These are phyloP conservation scores for Melolontha melolontha DNA, from an alignment of 2,888 invertebrate genomes.

Conservation along the genomic window DNA sequence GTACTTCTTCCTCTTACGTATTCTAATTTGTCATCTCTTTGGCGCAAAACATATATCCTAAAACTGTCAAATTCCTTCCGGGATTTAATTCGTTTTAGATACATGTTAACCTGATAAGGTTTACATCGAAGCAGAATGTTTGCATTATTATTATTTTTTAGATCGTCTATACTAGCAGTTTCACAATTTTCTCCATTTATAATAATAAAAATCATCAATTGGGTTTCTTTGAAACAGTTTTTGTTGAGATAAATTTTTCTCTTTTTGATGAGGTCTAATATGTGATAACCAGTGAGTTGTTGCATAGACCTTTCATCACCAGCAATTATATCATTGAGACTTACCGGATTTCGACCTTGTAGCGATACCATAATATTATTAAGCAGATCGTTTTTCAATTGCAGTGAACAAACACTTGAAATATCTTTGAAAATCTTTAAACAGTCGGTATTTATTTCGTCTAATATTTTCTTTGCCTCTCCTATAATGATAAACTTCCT, in stretches of 20 bases:
- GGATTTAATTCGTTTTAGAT: background rate
- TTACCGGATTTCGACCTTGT: constrained; percentile 14
- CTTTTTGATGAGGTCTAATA: constrained; percentile 10
- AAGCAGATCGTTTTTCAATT: background rate
- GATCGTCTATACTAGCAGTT: background rate
- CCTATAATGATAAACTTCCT: constrained; percentile 13
- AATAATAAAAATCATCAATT: constrained; percentile 13
- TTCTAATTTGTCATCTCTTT: background rate
- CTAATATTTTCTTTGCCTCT: background rate
- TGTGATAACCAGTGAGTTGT: constrained; percentile 7
- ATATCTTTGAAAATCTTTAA: background rate
- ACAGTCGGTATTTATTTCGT: background rate
- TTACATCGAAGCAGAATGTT: too few species aligned
- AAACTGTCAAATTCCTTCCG: background rate
- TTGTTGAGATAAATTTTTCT: background rate
- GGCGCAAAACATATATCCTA: background rate
- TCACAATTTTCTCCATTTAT: background rate
- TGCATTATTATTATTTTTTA: too few species aligned
- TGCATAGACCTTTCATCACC: background rate
- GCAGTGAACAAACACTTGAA: too few species aligned
- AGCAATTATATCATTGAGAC: background rate
- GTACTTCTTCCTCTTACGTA: background rate
- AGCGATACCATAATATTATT: background rate
- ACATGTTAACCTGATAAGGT: background rate
- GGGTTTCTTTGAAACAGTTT: background rate